Evolutionary conservation across 2,888 invertebrate species (phyloP), one percentile per base, ranked within the genome.

Genomic region (Augochlorella aurata): DNA sequence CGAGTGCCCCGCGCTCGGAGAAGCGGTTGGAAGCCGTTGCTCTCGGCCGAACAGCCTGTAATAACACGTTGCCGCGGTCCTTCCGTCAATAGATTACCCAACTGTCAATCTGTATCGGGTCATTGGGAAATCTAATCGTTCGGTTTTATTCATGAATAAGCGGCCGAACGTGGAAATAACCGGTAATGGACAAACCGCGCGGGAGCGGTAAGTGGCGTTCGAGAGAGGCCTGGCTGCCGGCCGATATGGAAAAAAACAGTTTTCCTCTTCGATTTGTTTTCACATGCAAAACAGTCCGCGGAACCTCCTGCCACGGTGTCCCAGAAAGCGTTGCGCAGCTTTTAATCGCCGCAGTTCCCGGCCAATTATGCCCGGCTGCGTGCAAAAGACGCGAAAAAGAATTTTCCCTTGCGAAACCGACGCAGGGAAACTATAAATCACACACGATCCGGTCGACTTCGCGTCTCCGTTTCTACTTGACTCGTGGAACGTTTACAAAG

Each of bases 311-410:
- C 38, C 38, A 5, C 38, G 5, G 61, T 16, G 61, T 61, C 16
- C 16, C 61, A 61, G 61, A 61, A 61, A 61, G 16, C 29, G 24
- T 61, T 61, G 61, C 29, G 61, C 61, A 61, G 61, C 61, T 61
- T 61, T 61, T 61, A 61, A 61, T 61, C 61, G 16, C 8, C 16
- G 29, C 9, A 1, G 24, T 29, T 29, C 61, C 61, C 24, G 61
- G 24, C 61, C 61, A 29, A 61, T 29, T 61, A 61, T 14, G n/a
- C 21, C 14, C n/a, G 9, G n/a, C 54, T 38, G 38, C 38, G 38
- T 7, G 38, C 7, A 3, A 1, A 3, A 29, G 29, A 5, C 54
- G 7, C 12, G 54, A 10, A 58, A 29, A 24, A 58, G 54, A 24
- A 58, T 58, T 58, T 58, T 24, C 24, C 54, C 54, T 58, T 24